These are phyloP conservation scores for Acromyrmex heyeri DNA, from an alignment of 1,140 invertebrate species.

Conservation along the genomic window DNA sequence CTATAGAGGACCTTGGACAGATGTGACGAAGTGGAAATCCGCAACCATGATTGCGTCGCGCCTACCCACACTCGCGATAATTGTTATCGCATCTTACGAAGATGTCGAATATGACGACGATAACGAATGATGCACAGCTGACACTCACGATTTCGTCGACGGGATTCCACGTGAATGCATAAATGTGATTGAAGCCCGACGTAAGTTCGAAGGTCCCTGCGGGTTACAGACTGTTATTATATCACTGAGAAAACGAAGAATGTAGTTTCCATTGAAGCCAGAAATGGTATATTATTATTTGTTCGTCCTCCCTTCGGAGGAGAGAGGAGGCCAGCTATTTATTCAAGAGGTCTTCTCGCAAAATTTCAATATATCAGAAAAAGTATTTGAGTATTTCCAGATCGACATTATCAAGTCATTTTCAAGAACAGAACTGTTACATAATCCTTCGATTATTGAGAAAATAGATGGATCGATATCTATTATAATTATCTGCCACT, in stretches of 20 bases:
- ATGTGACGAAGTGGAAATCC: slow-evolving; percentile 52
- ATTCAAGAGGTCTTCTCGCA: background rate
- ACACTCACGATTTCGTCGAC: background rate
- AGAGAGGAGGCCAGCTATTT: slow-evolving; percentile 3
- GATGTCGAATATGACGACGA: slow-evolving; percentile 1
- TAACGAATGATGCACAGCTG: background rate
- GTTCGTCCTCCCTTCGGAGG: background rate
- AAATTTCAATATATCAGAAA: background rate
- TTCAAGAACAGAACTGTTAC: background rate
- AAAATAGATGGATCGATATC: background rate
- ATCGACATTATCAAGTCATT: background rate
- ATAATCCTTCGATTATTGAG: background rate
- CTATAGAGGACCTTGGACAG: slow-evolving; percentile 21
- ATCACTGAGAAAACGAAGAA: background rate
- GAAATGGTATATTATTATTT: slow-evolving; percentile 38
- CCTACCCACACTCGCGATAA: slow-evolving; percentile 5
- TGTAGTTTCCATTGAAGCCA: background rate
- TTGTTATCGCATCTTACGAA: slow-evolving; percentile 44
- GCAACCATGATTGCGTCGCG: slow-evolving; percentile 4
- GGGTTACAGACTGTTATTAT: slow-evolving; percentile 38
- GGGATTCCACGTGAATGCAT: background rate
- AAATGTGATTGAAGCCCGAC: slow-evolving; percentile 47
- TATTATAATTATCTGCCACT: background rate
- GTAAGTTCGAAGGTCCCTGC: slow-evolving; percentile 9
- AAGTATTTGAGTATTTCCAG: background rate